A percentile compares a stretch with the other conserved stretches of the same genome.
Evolutionary conservation across 2,797 vertebrate species (phyloP).

Genomic region (Coranthus polyacanthus): DNA sequence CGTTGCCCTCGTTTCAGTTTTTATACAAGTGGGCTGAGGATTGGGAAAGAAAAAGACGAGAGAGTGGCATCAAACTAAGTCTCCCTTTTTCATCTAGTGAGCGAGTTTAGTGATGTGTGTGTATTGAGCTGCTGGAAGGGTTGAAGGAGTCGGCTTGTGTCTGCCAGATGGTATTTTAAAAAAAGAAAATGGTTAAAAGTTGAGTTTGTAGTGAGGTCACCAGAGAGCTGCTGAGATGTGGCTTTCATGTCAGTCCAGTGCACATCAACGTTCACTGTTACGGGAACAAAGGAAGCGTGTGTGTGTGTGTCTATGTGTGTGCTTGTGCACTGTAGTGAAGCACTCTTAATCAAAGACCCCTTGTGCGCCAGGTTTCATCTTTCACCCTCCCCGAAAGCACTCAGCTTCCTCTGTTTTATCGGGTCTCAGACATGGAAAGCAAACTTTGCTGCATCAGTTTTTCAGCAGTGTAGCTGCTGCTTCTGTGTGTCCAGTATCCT

Average conservation of each 20-base stretch:
- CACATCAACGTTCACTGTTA: slow-evolving; percentile 50
- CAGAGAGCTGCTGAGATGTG: slow-evolving; percentile 27
- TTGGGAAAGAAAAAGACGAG: slow-evolving; percentile 18
- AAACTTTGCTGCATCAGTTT: slow-evolving; percentile 66
- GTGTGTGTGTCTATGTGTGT: too few relatives aligned
- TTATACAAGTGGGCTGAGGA: slow-evolving; percentile 29
- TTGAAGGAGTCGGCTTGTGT: slow-evolving; percentile 30
- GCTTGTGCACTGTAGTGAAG: too few relatives aligned
- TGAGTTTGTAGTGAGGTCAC: slow-evolving; percentile 31
- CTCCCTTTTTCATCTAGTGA: slow-evolving; percentile 22
- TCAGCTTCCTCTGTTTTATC: slow-evolving; percentile 38
- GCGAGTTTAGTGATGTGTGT: slow-evolving; percentile 15
- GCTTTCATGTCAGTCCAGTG: slow-evolving; percentile 53
- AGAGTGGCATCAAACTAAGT: slow-evolving; percentile 27
- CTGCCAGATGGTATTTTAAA: slow-evolving; percentile 42
- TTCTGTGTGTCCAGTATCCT: slow-evolving; percentile 55
- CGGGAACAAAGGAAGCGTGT: slow-evolving; percentile 26
- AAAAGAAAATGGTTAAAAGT: slow-evolving; percentile 27
- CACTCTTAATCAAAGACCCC: slow-evolving; percentile 58
- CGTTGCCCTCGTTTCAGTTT: slow-evolving; percentile 56
- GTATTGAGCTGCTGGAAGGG: slow-evolving; percentile 2
- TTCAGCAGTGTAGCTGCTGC: slow-evolving; percentile 45
- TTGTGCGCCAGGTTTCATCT: slow-evolving; percentile 53
- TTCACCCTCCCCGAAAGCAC: slow-evolving; percentile 56
- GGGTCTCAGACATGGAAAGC: slow-evolving; percentile 56